Conservation (phyloP, 1,140 invertebrate species). For the Hirudo medicinalis region DNA sequence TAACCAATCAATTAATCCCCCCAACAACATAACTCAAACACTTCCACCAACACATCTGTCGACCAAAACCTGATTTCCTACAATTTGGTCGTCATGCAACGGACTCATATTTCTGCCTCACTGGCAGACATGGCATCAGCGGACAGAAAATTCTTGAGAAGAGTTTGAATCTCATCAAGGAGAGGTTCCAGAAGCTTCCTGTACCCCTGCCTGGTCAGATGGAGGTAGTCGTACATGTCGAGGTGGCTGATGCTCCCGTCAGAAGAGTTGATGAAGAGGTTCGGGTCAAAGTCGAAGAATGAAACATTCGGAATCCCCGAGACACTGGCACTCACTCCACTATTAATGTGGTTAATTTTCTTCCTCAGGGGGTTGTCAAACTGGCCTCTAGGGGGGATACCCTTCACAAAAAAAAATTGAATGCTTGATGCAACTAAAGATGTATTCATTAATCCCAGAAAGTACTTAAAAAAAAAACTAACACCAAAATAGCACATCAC, state of each 20-base stretch:
- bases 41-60: too few relatives aligned
- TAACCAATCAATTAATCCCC: too few relatives aligned
- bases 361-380: conserved; percentile 62
- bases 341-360: conserved; percentile 60
- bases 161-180: conserved; percentile 36
- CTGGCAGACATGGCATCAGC: conserved; percentile 29
- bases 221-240: conserved; percentile 77
- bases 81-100: background rate
- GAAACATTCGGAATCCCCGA: conserved; percentile 50
- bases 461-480: too few relatives aligned
- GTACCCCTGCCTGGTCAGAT: conserved; percentile 67
- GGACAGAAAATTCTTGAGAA: conserved; percentile 33
- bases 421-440: too few relatives aligned
- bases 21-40: too few relatives aligned
- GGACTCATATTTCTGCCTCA: conserved; percentile 14
- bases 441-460: too few relatives aligned
- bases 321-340: conserved; percentile 51
- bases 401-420: conserved; percentile 42
- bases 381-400: conserved; percentile 66
- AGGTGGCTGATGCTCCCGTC: conserved; percentile 63
- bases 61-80: too few relatives aligned
- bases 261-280: conserved; percentile 49
- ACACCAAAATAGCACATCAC: too few relatives aligned
- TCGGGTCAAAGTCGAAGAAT: conserved; percentile 48
- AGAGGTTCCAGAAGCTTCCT: conserved; percentile 47